These are phyloP conservation scores for Arbacia lixula DNA, from an alignment of 53 echinoderm and acorn worm genomes.

Conservation along the genomic window DNA sequence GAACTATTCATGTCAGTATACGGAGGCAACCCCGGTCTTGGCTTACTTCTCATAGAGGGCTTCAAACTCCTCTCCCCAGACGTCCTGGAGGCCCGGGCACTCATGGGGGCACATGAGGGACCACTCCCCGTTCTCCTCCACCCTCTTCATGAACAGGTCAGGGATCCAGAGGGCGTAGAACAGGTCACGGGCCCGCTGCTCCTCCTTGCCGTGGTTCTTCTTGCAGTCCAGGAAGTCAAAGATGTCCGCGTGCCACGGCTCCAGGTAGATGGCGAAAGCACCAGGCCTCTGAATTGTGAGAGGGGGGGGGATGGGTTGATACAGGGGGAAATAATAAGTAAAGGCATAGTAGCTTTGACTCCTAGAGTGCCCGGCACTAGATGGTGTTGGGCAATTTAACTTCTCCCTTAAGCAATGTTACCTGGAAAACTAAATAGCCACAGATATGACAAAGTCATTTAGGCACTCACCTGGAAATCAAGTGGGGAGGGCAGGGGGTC, in stretches of 20 bases:
- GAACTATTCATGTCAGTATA: too few relatives aligned
- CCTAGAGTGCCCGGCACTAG: too few relatives aligned
- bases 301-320: background rate
- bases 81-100: constrained; percentile 76
- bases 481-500: too few relatives aligned
- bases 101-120: constrained; percentile 97
- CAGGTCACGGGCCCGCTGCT: constrained; percentile 89
- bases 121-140: constrained; percentile 85
- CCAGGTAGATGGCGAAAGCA: constrained; percentile 97
- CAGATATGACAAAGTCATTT: too few relatives aligned
- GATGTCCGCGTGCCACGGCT: constrained; percentile 98
- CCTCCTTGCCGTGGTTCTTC: constrained; percentile 97
- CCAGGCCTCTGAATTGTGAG: constrained; percentile 91
- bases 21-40: too few relatives aligned
- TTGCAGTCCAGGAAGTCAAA: constrained; percentile 93
- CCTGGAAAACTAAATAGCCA: too few relatives aligned
- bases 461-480: too few relatives aligned
- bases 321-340: background rate
- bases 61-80: constrained; percentile 92
- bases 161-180: constrained; percentile 97
- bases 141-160: constrained; percentile 94
- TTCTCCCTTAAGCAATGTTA: too few relatives aligned
- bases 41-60: constrained; percentile 78
- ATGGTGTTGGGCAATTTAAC: too few relatives aligned
- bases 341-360: too few relatives aligned